Percentiles rank a stretch among this genome's conserved stretches.
These are phyloP conservation scores for Phthorimaea operculella DNA, from an alignment of 1,140 invertebrate species.

Conservation along the genomic window DNA sequence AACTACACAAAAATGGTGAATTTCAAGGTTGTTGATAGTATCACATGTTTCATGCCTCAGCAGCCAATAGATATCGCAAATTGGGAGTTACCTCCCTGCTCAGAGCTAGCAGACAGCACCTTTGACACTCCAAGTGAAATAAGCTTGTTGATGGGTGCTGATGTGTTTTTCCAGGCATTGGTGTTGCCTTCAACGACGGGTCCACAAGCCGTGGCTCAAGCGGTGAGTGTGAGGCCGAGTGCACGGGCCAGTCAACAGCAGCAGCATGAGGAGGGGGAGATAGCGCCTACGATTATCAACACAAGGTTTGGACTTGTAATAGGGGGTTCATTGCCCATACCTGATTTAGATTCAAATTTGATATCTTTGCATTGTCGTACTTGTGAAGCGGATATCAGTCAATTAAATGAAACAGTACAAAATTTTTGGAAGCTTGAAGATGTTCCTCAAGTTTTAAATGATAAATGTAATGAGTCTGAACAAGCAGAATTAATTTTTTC, in stretches of 20 bases:
- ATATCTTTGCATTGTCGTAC: background rate
- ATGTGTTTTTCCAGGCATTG: slow-evolving; percentile 17
- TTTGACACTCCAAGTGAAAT: slow-evolving; percentile 15
- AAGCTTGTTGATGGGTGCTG: slow-evolving; percentile 15
- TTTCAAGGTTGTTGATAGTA: slow-evolving; percentile 17
- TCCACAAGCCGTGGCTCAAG: background rate
- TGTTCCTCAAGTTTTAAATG: too few relatives aligned
- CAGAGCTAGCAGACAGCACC: slow-evolving; percentile 11
- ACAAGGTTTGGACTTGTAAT: slow-evolving; percentile 7
- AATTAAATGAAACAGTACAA: background rate
- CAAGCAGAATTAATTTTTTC: slow-evolving; percentile 6
- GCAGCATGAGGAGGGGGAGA: background rate
- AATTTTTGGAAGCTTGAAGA: slow-evolving; percentile 9
- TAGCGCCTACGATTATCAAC: background rate
- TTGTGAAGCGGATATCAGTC: background rate
- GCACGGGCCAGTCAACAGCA: background rate
- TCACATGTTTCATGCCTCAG: slow-evolving; percentile 18
- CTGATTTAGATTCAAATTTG: background rate
- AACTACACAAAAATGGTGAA: slow-evolving; percentile 12
- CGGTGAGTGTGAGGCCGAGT: background rate
- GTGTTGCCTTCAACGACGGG: background rate
- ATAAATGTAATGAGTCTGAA: slow-evolving; percentile 5
- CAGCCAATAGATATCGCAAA: slow-evolving; percentile 1
- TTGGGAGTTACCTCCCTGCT: slow-evolving; percentile 8
- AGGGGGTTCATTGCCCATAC: slow-evolving; percentile 5